Conservation (phyloP, 2,888 invertebrate genomes). For the Glaucopsyche alexis region DNA sequence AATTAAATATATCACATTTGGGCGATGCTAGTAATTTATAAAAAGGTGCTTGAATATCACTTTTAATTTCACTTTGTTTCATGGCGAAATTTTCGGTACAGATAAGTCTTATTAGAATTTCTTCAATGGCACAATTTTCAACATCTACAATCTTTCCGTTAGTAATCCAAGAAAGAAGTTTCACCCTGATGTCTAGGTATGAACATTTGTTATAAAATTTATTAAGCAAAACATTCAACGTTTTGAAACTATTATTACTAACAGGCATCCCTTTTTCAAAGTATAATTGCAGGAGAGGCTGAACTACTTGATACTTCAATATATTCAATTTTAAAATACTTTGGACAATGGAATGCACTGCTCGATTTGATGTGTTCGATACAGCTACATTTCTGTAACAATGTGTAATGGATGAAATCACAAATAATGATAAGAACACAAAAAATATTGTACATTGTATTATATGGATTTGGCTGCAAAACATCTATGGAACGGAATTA, state of each 20-base stretch:
- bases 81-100: conserved; percentile 53
- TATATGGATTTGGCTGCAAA: too few species aligned
- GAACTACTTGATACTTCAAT: conserved; percentile 54
- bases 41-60: not conserved
- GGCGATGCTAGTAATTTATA: not conserved
- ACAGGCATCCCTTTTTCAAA: conserved; percentile 67
- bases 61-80: not conserved
- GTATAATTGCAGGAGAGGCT: conserved; percentile 62
- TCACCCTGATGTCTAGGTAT: conserved; percentile 48
- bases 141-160: conserved; percentile 47
- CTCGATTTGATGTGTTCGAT: conserved; percentile 50
- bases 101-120: conserved; percentile 56
- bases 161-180: conserved; percentile 59
- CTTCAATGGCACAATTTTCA: conserved; percentile 43
- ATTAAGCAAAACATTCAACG: conserved; percentile 53
- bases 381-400: conserved; percentile 60
- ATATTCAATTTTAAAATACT: conserved; percentile 50
- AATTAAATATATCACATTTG: conserved; percentile 49
- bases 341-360: conserved; percentile 60
- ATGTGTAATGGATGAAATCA: not conserved
- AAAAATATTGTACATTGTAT: too few species aligned
- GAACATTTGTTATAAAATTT: conserved; percentile 64
- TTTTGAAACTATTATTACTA: conserved; percentile 54
- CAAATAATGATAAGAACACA: not conserved
- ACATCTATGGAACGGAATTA: too few species aligned